These are phyloP conservation scores for Thymelicus sylvestris DNA, from an alignment of 2,888 invertebrate genomes.

Conservation along the genomic window DNA sequence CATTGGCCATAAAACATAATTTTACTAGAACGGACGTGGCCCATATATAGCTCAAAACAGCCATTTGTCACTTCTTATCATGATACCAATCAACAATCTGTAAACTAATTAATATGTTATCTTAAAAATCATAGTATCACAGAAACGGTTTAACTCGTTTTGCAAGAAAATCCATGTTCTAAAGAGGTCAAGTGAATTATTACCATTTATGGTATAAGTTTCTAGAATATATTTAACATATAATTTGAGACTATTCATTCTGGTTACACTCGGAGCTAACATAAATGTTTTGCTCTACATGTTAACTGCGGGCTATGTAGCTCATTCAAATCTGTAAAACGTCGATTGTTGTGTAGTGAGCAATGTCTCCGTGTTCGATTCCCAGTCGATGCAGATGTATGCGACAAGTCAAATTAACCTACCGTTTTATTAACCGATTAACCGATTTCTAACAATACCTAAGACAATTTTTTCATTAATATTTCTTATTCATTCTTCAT, in stretches of 20 bases:
- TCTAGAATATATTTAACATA: conserved; percentile 21
- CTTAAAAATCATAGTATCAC: conserved; percentile 16
- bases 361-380: too few relatives aligned
- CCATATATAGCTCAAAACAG: conserved; percentile 23
- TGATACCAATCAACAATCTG: conserved; percentile 26
- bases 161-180: conserved; percentile 11
- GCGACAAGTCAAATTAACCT: too few relatives aligned
- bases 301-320: too few relatives aligned
- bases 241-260: conserved; percentile 9
- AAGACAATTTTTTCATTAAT: too few relatives aligned
- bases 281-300: too few relatives aligned
- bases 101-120: conserved; percentile 32
- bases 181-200: conserved; percentile 30
- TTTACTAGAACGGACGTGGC: conserved; percentile 27
- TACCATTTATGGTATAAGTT: conserved; percentile 19
- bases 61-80: conserved; percentile 26
- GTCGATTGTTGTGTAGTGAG: too few relatives aligned
- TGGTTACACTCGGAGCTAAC: background rate
- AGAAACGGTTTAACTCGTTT: conserved; percentile 12
- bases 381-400: too few relatives aligned
- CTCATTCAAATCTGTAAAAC: too few relatives aligned
- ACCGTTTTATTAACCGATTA: too few relatives aligned
- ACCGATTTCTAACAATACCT: too few relatives aligned
- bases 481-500: too few relatives aligned
- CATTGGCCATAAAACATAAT: conserved; percentile 9